Percentiles rank a stretch among this genome's conserved stretches.
phyloP scores from a whole-genome alignment of 2,888 invertebrate species.

The Chrysopilus asiliformis region DNA sequence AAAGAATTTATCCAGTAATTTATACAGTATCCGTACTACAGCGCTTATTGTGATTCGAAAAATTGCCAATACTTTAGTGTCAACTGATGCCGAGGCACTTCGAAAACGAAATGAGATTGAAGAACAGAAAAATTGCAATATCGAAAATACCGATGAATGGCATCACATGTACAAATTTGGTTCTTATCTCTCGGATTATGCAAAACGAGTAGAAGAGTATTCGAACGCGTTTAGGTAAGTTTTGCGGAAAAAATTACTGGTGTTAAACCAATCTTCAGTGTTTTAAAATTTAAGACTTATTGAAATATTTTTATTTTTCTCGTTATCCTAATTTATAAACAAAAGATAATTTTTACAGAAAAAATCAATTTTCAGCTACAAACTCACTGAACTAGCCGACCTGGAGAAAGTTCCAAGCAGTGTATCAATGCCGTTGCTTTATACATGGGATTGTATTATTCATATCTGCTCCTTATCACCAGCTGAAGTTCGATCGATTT shows the following conservation, averaged over 20 bases:
- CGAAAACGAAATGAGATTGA: slow-evolving; percentile 23
- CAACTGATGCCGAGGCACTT: slow-evolving; percentile 25
- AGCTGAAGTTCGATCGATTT: slow-evolving; percentile 57
- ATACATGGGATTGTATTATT: slow-evolving; percentile 56
- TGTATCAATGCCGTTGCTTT: slow-evolving; percentile 48
- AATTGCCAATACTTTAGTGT: slow-evolving; percentile 25
- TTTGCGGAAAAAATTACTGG: no score
- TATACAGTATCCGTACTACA: slow-evolving; percentile 23
- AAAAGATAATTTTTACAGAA: not conserved
- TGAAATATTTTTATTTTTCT: not conserved
- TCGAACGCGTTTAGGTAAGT: slow-evolving; percentile 28
- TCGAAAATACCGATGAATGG: slow-evolving; percentile 21
- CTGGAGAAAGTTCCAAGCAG: slow-evolving; percentile 23
- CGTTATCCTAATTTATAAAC: slow-evolving; percentile 1
- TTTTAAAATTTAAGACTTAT: not conserved
- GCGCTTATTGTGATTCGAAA: slow-evolving; percentile 23
- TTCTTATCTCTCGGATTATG: slow-evolving; percentile 25
- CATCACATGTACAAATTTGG: slow-evolving; percentile 30
- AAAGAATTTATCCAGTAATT: slow-evolving; percentile 23
- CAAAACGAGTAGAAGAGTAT: slow-evolving; percentile 24
- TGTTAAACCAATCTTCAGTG: slow-evolving; percentile 1
- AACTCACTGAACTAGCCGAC: slow-evolving; percentile 28
- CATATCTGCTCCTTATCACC: slow-evolving; percentile 51
- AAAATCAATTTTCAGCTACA: slow-evolving; percentile 21
- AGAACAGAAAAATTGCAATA: slow-evolving; percentile 12